These are phyloP conservation scores for Xenotilapia longispinis DNA, from an alignment of 2,113 vertebrate genomes.

Conservation along the genomic window DNA sequence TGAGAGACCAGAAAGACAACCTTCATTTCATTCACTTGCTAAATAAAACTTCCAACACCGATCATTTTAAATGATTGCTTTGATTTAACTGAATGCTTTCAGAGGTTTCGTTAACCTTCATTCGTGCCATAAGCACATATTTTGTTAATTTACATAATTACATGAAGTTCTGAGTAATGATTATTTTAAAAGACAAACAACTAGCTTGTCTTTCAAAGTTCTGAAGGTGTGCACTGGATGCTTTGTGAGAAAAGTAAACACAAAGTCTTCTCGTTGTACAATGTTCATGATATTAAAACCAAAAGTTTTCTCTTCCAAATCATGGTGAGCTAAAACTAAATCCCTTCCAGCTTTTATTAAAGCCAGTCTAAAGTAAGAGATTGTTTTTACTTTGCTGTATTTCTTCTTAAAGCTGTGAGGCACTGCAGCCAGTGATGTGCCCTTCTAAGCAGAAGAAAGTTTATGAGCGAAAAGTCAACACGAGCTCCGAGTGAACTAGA, in stretches of 20 bases:
- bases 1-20: neutral
- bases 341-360: neutral
- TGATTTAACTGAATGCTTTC: neutral
- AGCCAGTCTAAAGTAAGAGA: neutral
- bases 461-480: neutral
- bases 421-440: neutral
- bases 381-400: neutral
- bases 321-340: neutral
- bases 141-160: neutral
- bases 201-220: neutral
- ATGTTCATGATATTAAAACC: neutral
- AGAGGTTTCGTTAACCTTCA: neutral
- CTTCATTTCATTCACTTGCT: neutral
- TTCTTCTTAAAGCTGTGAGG: neutral
- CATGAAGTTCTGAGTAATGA: neutral
- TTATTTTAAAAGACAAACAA: neutral
- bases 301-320: rapidly evolving
- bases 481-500: neutral
- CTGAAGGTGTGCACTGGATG: neutral
- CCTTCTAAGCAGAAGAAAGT: neutral
- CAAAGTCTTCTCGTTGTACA: neutral
- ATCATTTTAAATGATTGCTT: neutral
- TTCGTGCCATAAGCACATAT: neutral
- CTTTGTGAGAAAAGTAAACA: neutral
- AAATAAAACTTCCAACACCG: neutral